Base-by-base conservation (phyloP, 2,888 invertebrate species). In the Phanerotoma sp. region DNA sequence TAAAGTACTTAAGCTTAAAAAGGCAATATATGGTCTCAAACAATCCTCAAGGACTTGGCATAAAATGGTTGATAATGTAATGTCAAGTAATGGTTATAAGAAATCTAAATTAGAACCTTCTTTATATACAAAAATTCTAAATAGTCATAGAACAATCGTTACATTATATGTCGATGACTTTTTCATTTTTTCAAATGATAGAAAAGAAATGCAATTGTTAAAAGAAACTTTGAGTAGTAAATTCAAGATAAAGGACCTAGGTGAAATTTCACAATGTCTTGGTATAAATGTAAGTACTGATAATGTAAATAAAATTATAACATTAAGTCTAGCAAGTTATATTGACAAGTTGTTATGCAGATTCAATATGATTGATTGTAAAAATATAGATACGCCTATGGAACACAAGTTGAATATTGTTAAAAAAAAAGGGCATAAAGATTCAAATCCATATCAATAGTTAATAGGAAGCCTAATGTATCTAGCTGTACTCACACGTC, bases 41-140 rank as follows among this genome's bases (percentile, higher is more conserved):
- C 48, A 48, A 20, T 16, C 37, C 13, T 16, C 67, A 13, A 54
- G 65, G 40, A 57, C 56, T 5, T 72, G 70, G 68, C 58, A 70
- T 42, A 53, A 60, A 21, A 28, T 56, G 42, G 18, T 62, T 21
- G 38, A 60, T 49, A 35, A 37, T 10, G 22, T 15, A 7, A 21
- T 62, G 9, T 44, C 15, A 33, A 44, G 45, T 2, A 25, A 47
- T 11, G 51, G 52, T 13, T 41, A 53, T 2, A 50, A 22, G 10
- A 18, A 21, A 42, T 50, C 62, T 5, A 21, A n/a, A 11, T 37
- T 55, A 15, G 63, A 60, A 42, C 58, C 45, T 16, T 59, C 60
- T 37, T 11, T 59, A 3, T 61, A 55, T 35, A 57, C 3, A 21
- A 32, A 54, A 25, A 46, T 5, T 21, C 13, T 51, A 13, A 33